Percentiles rank a stretch among this genome's conserved stretches.
Evolutionary conservation across 2,888 invertebrate genomes (phyloP).

Genomic region (Nysson spinosus): DNA sequence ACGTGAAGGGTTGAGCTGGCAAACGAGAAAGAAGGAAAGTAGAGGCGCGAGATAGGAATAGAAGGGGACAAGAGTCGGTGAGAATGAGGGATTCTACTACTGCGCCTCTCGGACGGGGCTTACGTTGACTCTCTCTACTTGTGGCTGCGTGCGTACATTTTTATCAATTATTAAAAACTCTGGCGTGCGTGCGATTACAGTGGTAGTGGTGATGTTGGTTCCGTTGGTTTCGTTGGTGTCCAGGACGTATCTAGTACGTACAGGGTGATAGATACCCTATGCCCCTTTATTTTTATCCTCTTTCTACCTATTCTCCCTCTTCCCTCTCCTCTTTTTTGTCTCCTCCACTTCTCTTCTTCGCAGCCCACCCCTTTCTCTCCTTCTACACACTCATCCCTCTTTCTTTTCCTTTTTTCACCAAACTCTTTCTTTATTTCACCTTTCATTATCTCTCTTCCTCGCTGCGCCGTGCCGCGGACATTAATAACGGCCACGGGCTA

Average conservation of each 20-base stretch:
- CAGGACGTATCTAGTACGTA: slow-evolving; percentile 37
- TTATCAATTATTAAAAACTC: slow-evolving; percentile 77
- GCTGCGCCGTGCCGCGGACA: slow-evolving; percentile 63
- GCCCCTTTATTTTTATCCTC: slow-evolving; percentile 45
- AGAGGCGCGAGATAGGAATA: no score
- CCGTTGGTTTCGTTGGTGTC: slow-evolving; percentile 46
- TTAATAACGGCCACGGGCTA: slow-evolving; percentile 73
- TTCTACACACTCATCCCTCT: neutral
- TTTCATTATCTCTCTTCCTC: slow-evolving; percentile 32
- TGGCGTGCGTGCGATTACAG: slow-evolving; percentile 48
- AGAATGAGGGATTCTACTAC: no score
- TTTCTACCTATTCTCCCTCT: slow-evolving; percentile 21
- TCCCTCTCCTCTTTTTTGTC: slow-evolving; percentile 21
- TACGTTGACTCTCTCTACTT: slow-evolving; percentile 26
- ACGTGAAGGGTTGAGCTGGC: slow-evolving; percentile 39
- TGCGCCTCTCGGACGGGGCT: no score
- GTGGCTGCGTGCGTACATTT: slow-evolving; percentile 73
- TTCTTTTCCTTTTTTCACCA: neutral
- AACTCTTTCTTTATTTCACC: slow-evolving; percentile 41
- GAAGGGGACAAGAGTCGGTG: no score
- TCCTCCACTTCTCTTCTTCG: neutral
- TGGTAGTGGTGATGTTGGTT: slow-evolving; percentile 42
- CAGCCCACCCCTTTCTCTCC: neutral
- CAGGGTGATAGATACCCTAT: slow-evolving; percentile 54
- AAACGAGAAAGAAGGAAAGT: slow-evolving; percentile 1